phyloP scores from a whole-genome alignment of 2,113 vertebrate species.

The Bucco capensis region DNA sequence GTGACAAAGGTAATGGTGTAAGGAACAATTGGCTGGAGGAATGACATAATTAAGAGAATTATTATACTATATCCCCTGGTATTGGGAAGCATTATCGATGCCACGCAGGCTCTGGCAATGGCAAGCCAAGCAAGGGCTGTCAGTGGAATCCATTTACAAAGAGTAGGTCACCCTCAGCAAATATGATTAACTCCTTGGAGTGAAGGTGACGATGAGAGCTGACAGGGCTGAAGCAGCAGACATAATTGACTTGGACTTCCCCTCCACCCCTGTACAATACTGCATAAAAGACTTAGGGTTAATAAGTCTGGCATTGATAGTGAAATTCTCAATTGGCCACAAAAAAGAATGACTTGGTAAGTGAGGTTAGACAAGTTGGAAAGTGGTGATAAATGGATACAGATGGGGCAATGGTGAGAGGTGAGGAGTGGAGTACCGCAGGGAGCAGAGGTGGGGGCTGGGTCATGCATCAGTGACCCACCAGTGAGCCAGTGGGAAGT shows the following conservation, averaged over 20 bases:
- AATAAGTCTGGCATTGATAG: constrained; percentile 56
- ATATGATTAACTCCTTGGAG: constrained; percentile 70
- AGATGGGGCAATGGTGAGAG: constrained; percentile 48
- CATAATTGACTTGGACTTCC: constrained; percentile 62
- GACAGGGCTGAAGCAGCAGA: constrained; percentile 62
- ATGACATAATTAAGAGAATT: not conserved
- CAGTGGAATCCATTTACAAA: constrained; percentile 43
- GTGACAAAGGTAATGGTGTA: not conserved
- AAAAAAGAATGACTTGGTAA: constrained; percentile 48
- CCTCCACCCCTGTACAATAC: not conserved
- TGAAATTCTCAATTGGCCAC: constrained; percentile 58
- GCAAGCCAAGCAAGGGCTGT: constrained; percentile 24
- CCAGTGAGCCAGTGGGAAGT: not conserved
- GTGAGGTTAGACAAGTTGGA: constrained; percentile 62
- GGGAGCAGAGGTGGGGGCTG: constrained; percentile 33
- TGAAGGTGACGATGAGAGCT: constrained; percentile 60
- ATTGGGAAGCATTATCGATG: not conserved
- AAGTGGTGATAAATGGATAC: constrained; percentile 66
- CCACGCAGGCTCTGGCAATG: not conserved
- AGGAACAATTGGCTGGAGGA: not conserved
- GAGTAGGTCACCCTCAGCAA: constrained; percentile 65
- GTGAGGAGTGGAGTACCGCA: constrained; percentile 23
- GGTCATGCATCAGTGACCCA: constrained; percentile 15
- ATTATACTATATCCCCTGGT: not conserved
- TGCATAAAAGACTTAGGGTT: constrained; percentile 31